phyloP scores from a whole-genome alignment of 2,113 vertebrate genomes.

The Peucedramus taeniatus region DNA sequence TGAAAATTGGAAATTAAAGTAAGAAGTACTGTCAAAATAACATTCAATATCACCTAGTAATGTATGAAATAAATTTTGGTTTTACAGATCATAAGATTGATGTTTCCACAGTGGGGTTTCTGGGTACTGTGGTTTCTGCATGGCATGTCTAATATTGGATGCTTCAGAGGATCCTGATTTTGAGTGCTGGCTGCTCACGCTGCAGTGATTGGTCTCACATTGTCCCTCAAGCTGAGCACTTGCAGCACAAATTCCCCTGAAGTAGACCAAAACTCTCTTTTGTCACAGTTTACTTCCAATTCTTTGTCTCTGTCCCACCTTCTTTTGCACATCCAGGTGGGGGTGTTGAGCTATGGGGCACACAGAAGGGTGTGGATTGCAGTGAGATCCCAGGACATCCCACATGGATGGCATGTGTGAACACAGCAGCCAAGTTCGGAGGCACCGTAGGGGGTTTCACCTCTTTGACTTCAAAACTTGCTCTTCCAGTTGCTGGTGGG shows the following conservation, averaged over 20 bases:
- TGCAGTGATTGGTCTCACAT: not conserved
- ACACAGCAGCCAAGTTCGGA: not conserved
- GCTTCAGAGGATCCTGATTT: not conserved
- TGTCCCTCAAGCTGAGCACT: not conserved
- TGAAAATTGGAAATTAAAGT: not conserved
- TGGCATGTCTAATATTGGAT: not conserved
- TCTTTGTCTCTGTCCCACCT: not conserved
- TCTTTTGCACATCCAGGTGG: not conserved
- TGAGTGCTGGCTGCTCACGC: not conserved
- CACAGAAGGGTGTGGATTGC: fast-evolving
- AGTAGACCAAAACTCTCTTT: not conserved
- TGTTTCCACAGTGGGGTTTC: not conserved
- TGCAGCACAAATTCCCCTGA: not conserved
- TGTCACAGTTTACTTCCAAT: not conserved
- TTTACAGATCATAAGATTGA: not conserved
- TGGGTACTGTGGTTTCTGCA: not conserved
- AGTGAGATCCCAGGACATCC: not conserved
- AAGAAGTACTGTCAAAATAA: not conserved
- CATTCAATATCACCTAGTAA: not conserved
- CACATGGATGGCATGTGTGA: not conserved
- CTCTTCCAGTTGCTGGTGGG: not conserved
- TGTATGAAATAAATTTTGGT: not conserved
- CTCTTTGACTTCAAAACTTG: not conserved
- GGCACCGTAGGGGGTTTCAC: not conserved
- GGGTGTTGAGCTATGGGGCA: fast-evolving